phyloP scores from a whole-genome alignment of 2,888 invertebrate genomes.

The Philereme transversata region DNA sequence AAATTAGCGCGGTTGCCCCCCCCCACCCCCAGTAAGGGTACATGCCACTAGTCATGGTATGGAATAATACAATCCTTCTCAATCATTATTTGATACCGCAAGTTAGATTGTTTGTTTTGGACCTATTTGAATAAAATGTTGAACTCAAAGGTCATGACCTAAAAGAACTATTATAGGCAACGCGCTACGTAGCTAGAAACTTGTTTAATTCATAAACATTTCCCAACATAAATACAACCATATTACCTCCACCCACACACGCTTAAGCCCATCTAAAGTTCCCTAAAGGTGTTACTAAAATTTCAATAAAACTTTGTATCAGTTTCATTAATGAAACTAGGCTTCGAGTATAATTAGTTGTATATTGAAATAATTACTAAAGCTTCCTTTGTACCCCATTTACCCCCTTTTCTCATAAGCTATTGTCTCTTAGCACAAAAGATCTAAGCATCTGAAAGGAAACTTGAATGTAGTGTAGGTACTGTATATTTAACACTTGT shows the following conservation, averaged over 20 bases:
- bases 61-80: too few species aligned
- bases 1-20: too few species aligned
- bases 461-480: slow-evolving; percentile 27
- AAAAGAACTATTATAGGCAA: too few species aligned
- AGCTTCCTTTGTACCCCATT: slow-evolving; percentile 14
- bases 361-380: slow-evolving; percentile 43
- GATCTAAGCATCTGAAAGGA: slow-evolving; percentile 27
- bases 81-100: too few species aligned
- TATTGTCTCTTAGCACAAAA: slow-evolving; percentile 34
- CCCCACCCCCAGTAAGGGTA: too few species aligned
- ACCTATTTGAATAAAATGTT: too few species aligned
- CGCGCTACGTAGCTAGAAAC: too few species aligned
- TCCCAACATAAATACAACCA: background rate
- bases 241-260: background rate
- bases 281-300: slow-evolving; percentile 21
- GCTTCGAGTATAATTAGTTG: slow-evolving; percentile 41
- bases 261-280: slow-evolving; percentile 15
- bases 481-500: slow-evolving; percentile 17
- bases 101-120: too few species aligned
- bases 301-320: slow-evolving; percentile 29
- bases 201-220: background rate
- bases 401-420: slow-evolving; percentile 18
- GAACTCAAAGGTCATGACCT: too few species aligned
- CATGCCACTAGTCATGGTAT: too few species aligned
- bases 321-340: slow-evolving; percentile 47